Conservation (phyloP, 2,797 vertebrate genomes). For the Acrocephalus scirpaceus region DNA sequence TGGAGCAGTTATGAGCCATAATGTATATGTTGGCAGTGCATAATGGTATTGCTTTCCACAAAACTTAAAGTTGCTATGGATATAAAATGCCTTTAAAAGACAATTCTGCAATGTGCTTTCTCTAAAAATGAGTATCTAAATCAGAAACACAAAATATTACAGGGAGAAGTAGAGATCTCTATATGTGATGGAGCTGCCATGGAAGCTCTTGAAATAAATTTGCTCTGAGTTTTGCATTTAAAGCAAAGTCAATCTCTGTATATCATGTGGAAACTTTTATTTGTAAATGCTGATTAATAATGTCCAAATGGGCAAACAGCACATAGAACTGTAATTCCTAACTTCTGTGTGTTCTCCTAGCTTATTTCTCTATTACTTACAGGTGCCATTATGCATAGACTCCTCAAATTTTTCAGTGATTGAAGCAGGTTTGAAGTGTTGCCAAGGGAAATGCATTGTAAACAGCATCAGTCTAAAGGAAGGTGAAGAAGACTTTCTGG, state of each 20-base stretch:
- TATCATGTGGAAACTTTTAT: background rate
- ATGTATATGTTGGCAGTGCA: background rate
- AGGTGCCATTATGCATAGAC: constrained; percentile 97
- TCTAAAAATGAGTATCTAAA: background rate
- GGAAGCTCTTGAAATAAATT: background rate
- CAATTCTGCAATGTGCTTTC: background rate
- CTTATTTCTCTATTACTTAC: background rate
- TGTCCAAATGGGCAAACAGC: background rate
- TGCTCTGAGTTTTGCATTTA: background rate
- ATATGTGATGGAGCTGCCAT: background rate
- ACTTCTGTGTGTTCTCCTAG: background rate
- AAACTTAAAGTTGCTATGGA: background rate
- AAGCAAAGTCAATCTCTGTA: background rate
- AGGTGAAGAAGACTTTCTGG: constrained; percentile 90
- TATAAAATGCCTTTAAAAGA: background rate
- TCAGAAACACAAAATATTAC: background rate
- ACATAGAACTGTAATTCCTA: background rate
- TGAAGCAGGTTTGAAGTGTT: constrained; percentile 93
- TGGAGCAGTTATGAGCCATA: background rate
- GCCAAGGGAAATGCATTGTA: constrained; percentile 95
- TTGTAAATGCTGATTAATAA: background rate
- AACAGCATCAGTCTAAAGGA: constrained; percentile 98
- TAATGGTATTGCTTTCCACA: background rate
- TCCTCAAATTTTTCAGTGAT: constrained; percentile 96
- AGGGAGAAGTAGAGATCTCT: background rate